Base-by-base conservation (phyloP, 2,113 vertebrate genomes). In the Psittacula cyanocephala region DNA sequence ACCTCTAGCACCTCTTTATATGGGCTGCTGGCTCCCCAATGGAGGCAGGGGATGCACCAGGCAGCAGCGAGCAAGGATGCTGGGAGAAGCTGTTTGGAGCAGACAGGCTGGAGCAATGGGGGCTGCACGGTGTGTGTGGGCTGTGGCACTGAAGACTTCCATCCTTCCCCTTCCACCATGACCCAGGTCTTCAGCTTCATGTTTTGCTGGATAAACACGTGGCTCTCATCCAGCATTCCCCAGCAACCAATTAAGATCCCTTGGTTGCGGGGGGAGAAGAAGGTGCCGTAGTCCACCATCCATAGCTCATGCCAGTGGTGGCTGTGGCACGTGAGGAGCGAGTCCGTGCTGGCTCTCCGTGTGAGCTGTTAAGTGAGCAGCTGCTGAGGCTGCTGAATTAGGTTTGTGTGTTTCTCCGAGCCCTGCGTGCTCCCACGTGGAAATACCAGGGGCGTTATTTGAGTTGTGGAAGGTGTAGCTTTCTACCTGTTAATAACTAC, bases 401-500 rank as follows among this genome's bases (percentile, higher is more conserved):
- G 37, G 24, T 95, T 41, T 84, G 31, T 5, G n/a, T 74, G 31
- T 79, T 95, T 79, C 84, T 71, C 55, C 0, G 0, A 83, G 72
- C 28, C 33, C 23, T 13, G 19, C 0, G 0, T 43, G 71, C 64
- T 85, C 69, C 77, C 35, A 17, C 0, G 1, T 81, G 65, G 83
- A 65, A 86, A 39, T 65, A 75, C 35, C 70, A 49, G 65, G 60
- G 74, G 44, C 0, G 1, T 72, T 95, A 41, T 47, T 96, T 64
- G 76, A 44, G 47, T 62, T 81, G 65, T 79, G 65, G 83, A 94
- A 92, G 93, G 91, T 96, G 77, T 96, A 68, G 77, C 77, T 96
- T 94, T 96, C 93, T 95, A 41, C 74, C 67, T 89, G 83, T 84
- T 96, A 96, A 94, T 95, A 88, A 74, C 86, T 69, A 75, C 93